Evolutionary conservation across 1,140 invertebrate species (phyloP), one percentile per base, ranked within the genome.

Genomic region (Pinna nobilis): DNA sequence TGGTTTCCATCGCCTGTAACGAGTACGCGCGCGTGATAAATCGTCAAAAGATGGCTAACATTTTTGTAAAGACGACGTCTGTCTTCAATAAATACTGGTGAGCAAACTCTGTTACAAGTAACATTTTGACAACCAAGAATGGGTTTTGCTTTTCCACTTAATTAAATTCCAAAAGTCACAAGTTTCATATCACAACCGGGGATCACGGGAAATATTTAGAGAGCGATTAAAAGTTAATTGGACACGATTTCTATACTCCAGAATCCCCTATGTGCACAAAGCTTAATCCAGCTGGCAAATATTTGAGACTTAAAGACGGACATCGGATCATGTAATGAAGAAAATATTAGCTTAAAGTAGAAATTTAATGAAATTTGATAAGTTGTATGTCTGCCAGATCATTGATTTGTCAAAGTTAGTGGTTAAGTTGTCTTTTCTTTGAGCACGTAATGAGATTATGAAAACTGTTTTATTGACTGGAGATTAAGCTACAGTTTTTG

Each of bases 91-190:
- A 59, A 59, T 59, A 59, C 37, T 30, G 55, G 30, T 33, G 15
- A 35, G 15, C 28, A 33, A 59, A 59, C 55, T 35, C n/a, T 30
- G 30, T 59, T 18, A 5, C 30, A 59, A 35, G 33, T 30, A 30
- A 59, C 33, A 59, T 59, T 59, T 35, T 59, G 55, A 59, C 55
- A 59, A 59, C 55, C 55, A 59, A n/a, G 55, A 59, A 59, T 59
- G 55, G 55, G 30, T 59, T 59, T 33, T 59, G 55, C 33, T 33
- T 59, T 33, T 33, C 55, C 37, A 59, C 55, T 59, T 59, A 59
- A 59, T 59, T 59, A 59, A 59, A 59, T 59, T 59, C 55, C 55
- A 59, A 59, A 59, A 35, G 55, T 59, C 20, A 59, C 55, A n/a
- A 20, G 55, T 59, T 20, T 30, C 28, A 30, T 59, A 59, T 59